Evolutionary conservation across 2,888 invertebrate species (phyloP).

Genomic region (Notocelia uddmanniana): DNA sequence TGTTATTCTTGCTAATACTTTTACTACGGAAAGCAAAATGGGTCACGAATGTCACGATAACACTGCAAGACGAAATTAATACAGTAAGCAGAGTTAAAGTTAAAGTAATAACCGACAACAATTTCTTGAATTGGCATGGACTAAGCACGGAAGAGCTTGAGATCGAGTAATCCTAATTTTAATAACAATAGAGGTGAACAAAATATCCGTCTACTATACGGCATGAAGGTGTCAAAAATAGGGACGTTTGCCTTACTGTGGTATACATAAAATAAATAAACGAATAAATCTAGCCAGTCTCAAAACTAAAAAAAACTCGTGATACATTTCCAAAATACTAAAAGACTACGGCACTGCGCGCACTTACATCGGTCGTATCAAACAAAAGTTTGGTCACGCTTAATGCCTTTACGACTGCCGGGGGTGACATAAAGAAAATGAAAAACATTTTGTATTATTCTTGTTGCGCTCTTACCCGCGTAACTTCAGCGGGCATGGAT

Average conservation of each 20-base stretch:
- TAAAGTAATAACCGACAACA: no score
- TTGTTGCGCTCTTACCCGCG: constrained; percentile 84
- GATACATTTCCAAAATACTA: constrained; percentile 39
- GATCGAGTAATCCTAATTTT: no score
- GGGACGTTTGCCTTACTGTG: neutral
- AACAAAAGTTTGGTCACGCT: constrained; percentile 92
- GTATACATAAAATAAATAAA: neutral
- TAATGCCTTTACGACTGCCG: constrained; percentile 95
- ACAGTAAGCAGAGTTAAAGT: no score
- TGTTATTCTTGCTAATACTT: no score
- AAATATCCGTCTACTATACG: no score
- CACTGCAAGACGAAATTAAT: no score
- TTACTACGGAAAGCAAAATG: no score
- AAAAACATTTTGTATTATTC: constrained; percentile 91
- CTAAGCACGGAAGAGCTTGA: no score
- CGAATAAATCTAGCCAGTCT: constrained; percentile 14
- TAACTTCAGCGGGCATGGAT: constrained; percentile 78
- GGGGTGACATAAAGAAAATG: constrained; percentile 96
- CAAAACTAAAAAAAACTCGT: constrained; percentile 34
- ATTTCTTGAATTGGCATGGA: no score
- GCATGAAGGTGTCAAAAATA: no score
- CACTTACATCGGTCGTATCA: constrained; percentile 83
- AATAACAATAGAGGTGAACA: no score
- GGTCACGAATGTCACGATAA: no score
- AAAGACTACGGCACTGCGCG: constrained; percentile 64